A percentile compares a stretch with the other conserved stretches of the same genome.
Evolutionary conservation across 1,140 invertebrate species (phyloP).

Genomic region (Drosophila arawakana): DNA sequence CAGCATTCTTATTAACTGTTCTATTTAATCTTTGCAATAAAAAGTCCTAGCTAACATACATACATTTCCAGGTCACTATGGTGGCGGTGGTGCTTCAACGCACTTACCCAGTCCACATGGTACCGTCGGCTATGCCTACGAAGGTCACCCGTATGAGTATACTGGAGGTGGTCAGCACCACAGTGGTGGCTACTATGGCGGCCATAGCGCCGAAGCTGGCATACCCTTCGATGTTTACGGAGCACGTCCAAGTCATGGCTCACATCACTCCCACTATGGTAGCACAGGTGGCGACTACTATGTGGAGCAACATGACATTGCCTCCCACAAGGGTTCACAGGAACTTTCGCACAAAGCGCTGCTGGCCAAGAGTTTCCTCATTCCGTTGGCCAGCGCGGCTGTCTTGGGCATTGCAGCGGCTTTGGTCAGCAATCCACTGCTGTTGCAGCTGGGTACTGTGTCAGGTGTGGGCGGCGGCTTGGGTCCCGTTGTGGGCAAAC

Average conservation of each 20-base stretch:
- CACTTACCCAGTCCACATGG: slow-evolving; percentile 43
- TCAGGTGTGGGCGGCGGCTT: slow-evolving; percentile 85
- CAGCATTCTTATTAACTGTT: no score
- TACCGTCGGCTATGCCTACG: slow-evolving; percentile 57
- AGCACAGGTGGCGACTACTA: slow-evolving; percentile 68
- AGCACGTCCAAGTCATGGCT: slow-evolving; percentile 37
- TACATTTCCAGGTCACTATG: slow-evolving; percentile 51
- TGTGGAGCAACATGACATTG: slow-evolving; percentile 66
- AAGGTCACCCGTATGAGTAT: slow-evolving; percentile 64
- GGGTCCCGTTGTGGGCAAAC: slow-evolving; percentile 84
- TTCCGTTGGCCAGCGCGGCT: slow-evolving; percentile 91
- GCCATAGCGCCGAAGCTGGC: slow-evolving; percentile 52
- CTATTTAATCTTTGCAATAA: no score
- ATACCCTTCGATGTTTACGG: slow-evolving; percentile 79
- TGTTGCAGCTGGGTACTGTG: slow-evolving; percentile 90
- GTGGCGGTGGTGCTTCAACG: slow-evolving; percentile 18
- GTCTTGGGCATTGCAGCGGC: slow-evolving; percentile 91
- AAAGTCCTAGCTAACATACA: no score
- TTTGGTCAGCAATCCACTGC: slow-evolving; percentile 90
- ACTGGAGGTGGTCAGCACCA: slow-evolving; percentile 31
- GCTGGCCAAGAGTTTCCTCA: slow-evolving; percentile 87
- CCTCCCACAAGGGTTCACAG: slow-evolving; percentile 63
- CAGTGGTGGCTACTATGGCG: slow-evolving; percentile 58
- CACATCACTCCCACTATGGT: slow-evolving; percentile 54
- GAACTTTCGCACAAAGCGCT: slow-evolving; percentile 70